Base-by-base conservation (phyloP, 2,113 vertebrate species). In the Podilymbus podiceps region DNA sequence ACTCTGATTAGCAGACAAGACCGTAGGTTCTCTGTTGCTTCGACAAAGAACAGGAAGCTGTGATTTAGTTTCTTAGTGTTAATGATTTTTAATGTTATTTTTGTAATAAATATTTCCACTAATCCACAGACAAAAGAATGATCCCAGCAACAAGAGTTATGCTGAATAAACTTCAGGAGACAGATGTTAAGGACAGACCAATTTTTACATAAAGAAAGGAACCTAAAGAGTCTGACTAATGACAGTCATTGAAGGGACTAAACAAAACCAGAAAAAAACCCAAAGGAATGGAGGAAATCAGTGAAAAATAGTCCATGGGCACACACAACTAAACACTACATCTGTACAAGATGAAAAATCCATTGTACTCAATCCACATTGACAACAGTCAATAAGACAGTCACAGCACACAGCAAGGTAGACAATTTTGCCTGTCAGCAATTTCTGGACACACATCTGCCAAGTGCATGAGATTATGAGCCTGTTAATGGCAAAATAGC, bases 201-300 rank as follows among this genome's bases (percentile, higher is more conserved):
- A 79, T 89, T 92, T 80, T 73, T 73, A 83, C 50, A 64, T 24
- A 82, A 69, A 72, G 87, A 77, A 73, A 77, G 20, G 55, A 93
- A 76, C 11, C 56, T 82, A 12, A 38, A 44, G 71, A 69, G 49
- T 56, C 69, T 56, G 73, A 62, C 60, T 94, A 86, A 40, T 3
- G 7, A 52, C 35, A 74, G 10, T 20, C 90, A 75, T 31, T 35
- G 24, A 35, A 75, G 66, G 49, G 69, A 87, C 90, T 52, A 90
- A 94, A 93, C 56, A 93, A 73, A 94, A 82, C 2, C 84, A 89
- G 60, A 78, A 21, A 82, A 92, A 93, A 79, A 33, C 92, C 78
- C 85, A 47, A 49, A 69, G 67, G 93, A 93, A 88, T 21, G 42
- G 46, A 92, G n/a, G 62, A 85, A 91, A 95, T 76, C 18, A 66